Percentiles rank a stretch among this genome's conserved stretches.
Evolutionary conservation across 2,888 invertebrate species (phyloP).

Genomic region (Aricia artaxerxes): DNA sequence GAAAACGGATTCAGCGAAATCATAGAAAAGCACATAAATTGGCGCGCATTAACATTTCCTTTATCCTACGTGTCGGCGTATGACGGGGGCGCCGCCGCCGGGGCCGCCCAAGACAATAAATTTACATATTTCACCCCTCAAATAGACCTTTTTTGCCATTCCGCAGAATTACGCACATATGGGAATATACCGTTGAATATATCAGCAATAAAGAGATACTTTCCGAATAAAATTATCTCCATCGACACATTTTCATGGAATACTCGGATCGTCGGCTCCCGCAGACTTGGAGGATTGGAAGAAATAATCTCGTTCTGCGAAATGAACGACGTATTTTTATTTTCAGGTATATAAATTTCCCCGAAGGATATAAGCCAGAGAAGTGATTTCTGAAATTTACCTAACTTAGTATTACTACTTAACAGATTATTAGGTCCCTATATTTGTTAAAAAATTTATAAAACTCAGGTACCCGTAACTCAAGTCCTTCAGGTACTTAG

Average conservation of each 20-base stretch:
- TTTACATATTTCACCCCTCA: constrained; percentile 81
- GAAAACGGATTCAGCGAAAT: constrained; percentile 79
- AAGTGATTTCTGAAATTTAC: not conserved
- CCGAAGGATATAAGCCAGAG: not conserved
- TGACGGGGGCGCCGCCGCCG: constrained; percentile 72
- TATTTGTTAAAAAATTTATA: too few species aligned
- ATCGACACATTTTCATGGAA: constrained; percentile 67
- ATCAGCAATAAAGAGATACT: constrained; percentile 79
- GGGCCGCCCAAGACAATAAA: constrained; percentile 80
- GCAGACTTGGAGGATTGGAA: constrained; percentile 6
- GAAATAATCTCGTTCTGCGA: not conserved
- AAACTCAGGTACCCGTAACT: too few species aligned
- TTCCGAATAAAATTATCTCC: constrained; percentile 79
- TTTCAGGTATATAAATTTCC: not conserved
- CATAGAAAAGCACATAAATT: constrained; percentile 81
- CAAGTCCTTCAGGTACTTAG: too few species aligned
- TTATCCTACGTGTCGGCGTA: constrained; percentile 80
- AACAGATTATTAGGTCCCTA: not conserved
- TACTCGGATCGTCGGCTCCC: not conserved
- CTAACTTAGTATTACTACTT: not conserved
- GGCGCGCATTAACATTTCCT: constrained; percentile 80
- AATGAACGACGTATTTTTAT: not conserved
- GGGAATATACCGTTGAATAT: constrained; percentile 81
- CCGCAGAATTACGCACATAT: constrained; percentile 81
- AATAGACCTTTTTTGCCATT: constrained; percentile 81